Conservation (phyloP, 2,113 vertebrate genomes). For the Mola mola region DNA sequence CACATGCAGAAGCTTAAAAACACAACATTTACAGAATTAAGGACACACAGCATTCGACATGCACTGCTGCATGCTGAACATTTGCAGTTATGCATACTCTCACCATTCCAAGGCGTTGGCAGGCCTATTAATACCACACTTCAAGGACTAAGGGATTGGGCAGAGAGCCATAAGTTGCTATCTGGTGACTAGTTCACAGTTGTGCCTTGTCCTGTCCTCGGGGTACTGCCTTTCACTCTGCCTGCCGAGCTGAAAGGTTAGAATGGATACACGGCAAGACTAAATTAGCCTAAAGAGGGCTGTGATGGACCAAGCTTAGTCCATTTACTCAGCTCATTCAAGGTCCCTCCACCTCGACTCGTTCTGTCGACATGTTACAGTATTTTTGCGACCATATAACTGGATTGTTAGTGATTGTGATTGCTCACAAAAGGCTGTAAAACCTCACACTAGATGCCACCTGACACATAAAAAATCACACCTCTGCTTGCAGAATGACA, state of each 20-base stretch:
- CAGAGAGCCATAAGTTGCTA: conserved; percentile 72
- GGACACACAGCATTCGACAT: conserved; percentile 19
- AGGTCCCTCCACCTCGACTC: no score
- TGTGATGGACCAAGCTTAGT: conserved; percentile 26
- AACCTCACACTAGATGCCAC: no score
- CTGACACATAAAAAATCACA: no score
- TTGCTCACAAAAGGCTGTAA: no score
- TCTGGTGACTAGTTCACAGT: conserved; percentile 74
- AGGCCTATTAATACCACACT: conserved; percentile 76
- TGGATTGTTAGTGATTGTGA: no score
- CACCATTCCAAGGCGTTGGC: conserved; percentile 79
- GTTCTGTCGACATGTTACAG: no score
- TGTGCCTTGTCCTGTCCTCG: conserved; percentile 71
- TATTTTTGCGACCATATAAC: no score
- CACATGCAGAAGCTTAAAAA: conserved; percentile 34
- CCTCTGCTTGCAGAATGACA: no score
- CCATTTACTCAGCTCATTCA: no score
- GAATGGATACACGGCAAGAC: conserved; percentile 51
- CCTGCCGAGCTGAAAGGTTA: conserved; percentile 70
- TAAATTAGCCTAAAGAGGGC: conserved; percentile 30
- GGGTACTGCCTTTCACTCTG: conserved; percentile 62
- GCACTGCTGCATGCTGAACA: conserved; percentile 35
- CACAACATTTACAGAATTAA: conserved; percentile 36
- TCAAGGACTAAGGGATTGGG: conserved; percentile 72
- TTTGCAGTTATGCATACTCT: conserved; percentile 63